These are phyloP conservation scores for Cuniculus paca DNA, from an alignment of 2,797 vertebrate genomes.

Conservation along the genomic window DNA sequence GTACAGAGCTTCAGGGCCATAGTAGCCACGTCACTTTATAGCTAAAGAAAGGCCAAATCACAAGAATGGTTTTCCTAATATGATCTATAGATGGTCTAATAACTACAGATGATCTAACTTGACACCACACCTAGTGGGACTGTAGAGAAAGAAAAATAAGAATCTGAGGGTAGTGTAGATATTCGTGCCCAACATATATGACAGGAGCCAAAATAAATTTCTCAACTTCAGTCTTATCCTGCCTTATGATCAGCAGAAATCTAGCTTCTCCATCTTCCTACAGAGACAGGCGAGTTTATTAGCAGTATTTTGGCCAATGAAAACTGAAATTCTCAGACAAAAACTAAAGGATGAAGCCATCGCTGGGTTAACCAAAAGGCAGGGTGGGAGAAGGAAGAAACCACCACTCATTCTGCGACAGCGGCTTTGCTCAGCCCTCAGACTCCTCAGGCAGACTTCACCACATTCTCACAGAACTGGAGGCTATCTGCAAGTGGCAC, in stretches of 20 bases:
- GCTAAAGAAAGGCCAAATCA: neutral
- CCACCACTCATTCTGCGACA: neutral
- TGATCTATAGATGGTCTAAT: neutral
- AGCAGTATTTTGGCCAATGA: neutral
- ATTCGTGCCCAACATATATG: neutral
- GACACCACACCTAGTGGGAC: neutral
- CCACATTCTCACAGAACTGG: neutral
- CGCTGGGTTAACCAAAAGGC: neutral
- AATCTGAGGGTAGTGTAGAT: neutral
- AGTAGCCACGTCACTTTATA: neutral
- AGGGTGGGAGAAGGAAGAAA: neutral
- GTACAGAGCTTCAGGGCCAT: neutral
- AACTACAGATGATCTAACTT: neutral
- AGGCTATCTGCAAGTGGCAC: neutral
- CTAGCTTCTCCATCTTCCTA: neutral
- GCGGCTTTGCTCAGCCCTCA: neutral
- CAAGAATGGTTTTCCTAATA: constrained; percentile 19
- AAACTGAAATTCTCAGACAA: neutral
- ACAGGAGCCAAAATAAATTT: neutral
- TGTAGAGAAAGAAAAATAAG: constrained; percentile 8
- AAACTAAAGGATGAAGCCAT: neutral
- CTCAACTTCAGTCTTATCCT: neutral
- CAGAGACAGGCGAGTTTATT: neutral
- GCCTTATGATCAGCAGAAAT: neutral
- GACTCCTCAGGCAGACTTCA: neutral